These are phyloP conservation scores for Ailurus styani DNA, from an alignment of 2,113 vertebrate genomes.

Conservation along the genomic window DNA sequence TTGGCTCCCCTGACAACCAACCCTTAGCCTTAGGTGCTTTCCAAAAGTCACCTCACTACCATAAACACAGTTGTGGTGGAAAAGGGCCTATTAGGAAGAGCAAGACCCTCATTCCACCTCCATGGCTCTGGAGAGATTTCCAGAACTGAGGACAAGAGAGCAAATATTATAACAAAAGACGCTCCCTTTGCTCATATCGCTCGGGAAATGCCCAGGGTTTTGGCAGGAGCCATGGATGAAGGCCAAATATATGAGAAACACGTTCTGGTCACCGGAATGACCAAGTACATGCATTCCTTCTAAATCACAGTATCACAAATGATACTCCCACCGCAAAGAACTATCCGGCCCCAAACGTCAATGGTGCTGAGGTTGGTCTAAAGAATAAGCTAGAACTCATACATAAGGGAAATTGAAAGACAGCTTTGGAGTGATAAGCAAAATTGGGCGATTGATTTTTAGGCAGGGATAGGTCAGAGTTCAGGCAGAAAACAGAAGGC, in stretches of 20 bases:
- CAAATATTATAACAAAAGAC: background rate
- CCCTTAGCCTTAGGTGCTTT: background rate
- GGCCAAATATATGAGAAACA: background rate
- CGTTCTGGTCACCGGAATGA: background rate
- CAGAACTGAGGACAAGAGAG: background rate
- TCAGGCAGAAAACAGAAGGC: background rate
- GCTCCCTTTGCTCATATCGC: background rate
- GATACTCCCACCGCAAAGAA: background rate
- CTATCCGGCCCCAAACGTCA: background rate
- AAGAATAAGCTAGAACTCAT: background rate
- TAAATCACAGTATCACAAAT: background rate
- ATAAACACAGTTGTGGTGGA: background rate
- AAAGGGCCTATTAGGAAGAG: background rate
- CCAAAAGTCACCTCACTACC: background rate
- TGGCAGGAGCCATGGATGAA: background rate
- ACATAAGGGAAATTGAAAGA: background rate
- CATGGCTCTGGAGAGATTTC: background rate
- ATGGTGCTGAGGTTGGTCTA: background rate
- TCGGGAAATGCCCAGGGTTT: background rate
- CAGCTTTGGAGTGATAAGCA: background rate
- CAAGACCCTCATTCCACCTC: background rate
- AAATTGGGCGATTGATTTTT: background rate
- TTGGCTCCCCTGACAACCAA: background rate
- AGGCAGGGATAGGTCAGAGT: background rate
- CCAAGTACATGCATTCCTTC: background rate